Base-by-base conservation (phyloP, 1,140 invertebrate genomes). In the Leguminivora glycinivorella region DNA sequence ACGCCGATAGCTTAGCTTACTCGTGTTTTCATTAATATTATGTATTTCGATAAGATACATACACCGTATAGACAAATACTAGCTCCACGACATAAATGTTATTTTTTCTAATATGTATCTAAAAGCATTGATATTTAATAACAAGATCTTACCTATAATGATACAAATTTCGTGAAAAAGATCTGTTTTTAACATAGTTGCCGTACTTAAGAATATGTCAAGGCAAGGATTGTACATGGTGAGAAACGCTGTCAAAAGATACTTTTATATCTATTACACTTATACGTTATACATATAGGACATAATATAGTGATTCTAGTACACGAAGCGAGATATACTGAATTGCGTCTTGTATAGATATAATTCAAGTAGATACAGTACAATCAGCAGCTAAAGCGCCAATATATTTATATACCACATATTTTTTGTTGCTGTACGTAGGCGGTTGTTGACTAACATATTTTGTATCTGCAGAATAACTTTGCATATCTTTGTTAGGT, bases 151-250 rank as follows among this genome's bases (percentile, higher is more conserved):
- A 63, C 26, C 58, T 63, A 63, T 63, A 60, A 60, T 29, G 58
- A 63, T 63, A 63, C 58, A 63, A 63, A 63, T 63, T 63, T 34
- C 58, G 58, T 63, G 58, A 63, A 63, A 69, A 52, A 69, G 29
- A 68, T 56, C 67, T 52, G 63, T 71, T 68, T 58, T 68, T 73
- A 71, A 52, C 67, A 63, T 69, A 58, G 25, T 70, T 79, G 70
- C 69, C 56, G 74, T 76, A 73, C 69, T 73, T 80, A 74, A 71
- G 82, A 84, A 80, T 78, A 70, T 69, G 80, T 38, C 70, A 76
- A 83, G 77, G 78, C 77, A 78, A 79, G 72, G 74, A 72, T 79
- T 80, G 76, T 77, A 85, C 78, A 77, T 73, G 63, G 58, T 63
- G 25, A 63, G 58, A 63, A 63, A 25, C 4, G 2, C 25, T 58